phyloP scores from a whole-genome alignment of 2,797 vertebrate genomes.

The Percopsis omiscomaycus region DNA sequence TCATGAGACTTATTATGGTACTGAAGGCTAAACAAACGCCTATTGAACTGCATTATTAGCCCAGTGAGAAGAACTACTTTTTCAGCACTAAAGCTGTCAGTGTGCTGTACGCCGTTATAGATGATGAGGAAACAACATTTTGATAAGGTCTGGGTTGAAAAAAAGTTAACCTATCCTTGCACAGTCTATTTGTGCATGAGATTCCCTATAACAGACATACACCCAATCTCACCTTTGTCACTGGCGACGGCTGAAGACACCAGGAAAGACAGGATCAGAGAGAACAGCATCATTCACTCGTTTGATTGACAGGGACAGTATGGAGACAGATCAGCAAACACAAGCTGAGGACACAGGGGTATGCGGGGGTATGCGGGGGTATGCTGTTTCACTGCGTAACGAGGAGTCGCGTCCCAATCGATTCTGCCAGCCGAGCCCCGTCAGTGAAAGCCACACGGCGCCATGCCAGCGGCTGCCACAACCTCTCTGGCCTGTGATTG shows the following conservation, averaged over 20 bases:
- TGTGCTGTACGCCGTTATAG: no score
- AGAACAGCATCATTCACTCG: constrained; percentile 51
- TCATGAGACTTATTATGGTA: no score
- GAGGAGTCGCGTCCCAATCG: constrained; percentile 22
- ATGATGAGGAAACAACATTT: no score
- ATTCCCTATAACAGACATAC: background rate
- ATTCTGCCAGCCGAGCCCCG: constrained; percentile 13
- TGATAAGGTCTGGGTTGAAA: no score
- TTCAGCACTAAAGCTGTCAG: no score
- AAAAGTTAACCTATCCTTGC: background rate
- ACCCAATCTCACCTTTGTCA: constrained; percentile 66
- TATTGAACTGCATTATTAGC: no score
- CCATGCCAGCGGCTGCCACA: constrained; percentile 18
- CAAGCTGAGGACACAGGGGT: background rate
- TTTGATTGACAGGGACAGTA: background rate
- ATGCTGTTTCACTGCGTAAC: constrained; percentile 23
- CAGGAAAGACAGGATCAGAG: constrained; percentile 56
- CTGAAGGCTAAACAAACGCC: no score
- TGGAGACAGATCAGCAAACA: background rate
- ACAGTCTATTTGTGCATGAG: background rate
- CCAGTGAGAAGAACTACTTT: no score
- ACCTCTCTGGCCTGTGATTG: constrained; percentile 47
- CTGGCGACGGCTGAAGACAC: constrained; percentile 46
- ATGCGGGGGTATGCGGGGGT: constrained; percentile 10
- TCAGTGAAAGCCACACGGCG: constrained; percentile 24